These are phyloP conservation scores for Papilio machaon DNA, from an alignment of 1,140 invertebrate species.

Conservation along the genomic window DNA sequence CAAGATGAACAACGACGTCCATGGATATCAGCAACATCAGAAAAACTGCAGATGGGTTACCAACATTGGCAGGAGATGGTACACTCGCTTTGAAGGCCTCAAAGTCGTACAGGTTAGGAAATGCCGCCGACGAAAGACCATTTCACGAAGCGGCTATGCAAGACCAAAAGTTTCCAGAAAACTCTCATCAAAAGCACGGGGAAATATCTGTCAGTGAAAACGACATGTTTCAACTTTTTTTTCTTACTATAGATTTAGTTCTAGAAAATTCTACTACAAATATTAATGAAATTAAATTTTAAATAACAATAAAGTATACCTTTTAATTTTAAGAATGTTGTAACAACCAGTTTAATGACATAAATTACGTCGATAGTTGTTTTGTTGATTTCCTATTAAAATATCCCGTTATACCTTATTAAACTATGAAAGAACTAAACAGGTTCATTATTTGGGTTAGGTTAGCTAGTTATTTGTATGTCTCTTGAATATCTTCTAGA, in stretches of 20 bases:
- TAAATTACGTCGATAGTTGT: slow-evolving; percentile 4
- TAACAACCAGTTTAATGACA: background rate
- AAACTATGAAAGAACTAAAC: background rate
- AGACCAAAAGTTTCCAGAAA: too few relatives aligned
- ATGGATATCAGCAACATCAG: too few relatives aligned
- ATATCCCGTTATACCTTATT: background rate
- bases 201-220: background rate
- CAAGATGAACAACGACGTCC: too few relatives aligned
- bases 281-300: background rate
- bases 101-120: too few relatives aligned
- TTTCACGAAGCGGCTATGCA: too few relatives aligned
- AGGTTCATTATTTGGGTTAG: background rate
- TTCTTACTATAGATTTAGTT: background rate
- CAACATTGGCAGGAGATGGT: too few relatives aligned
- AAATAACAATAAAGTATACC: background rate
- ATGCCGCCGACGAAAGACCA: too few relatives aligned
- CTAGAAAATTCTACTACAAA: background rate
- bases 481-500: background rate
- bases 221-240: background rate
- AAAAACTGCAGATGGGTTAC: too few relatives aligned
- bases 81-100: too few relatives aligned
- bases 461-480: background rate
- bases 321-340: background rate
- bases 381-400: background rate
- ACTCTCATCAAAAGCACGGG: too few relatives aligned